Percentiles rank a stretch among this genome's conserved stretches.
These are phyloP conservation scores for Agrilus cyanescens DNA, from an alignment of 2,888 invertebrate genomes.

Conservation along the genomic window DNA sequence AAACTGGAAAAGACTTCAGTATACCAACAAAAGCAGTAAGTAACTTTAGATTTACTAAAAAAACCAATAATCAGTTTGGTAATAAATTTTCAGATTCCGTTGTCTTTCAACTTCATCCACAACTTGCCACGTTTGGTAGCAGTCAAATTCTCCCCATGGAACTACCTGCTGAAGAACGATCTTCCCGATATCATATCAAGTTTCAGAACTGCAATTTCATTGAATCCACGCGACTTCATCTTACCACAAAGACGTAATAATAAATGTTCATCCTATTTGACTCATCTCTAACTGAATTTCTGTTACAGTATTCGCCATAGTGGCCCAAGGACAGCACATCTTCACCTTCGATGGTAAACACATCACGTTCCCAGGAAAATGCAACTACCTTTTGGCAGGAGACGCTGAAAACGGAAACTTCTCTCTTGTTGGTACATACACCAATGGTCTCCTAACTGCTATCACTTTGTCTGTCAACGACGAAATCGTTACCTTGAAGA, in stretches of 20 bases:
- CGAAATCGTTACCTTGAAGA: slow-evolving; percentile 43
- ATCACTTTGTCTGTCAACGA: slow-evolving; percentile 58
- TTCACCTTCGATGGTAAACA: slow-evolving; percentile 82
- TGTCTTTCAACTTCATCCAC: slow-evolving; percentile 33
- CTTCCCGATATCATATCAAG: slow-evolving; percentile 40
- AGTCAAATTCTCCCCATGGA: slow-evolving; percentile 47
- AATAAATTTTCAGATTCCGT: slow-evolving; percentile 7
- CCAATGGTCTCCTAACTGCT: slow-evolving; percentile 54
- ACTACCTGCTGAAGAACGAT: slow-evolving; percentile 48
- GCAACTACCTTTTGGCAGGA: slow-evolving; percentile 73
- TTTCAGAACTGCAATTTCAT: slow-evolving; percentile 40
- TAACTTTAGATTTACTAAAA: neutral
- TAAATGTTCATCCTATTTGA: neutral
- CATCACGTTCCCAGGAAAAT: slow-evolving; percentile 66
- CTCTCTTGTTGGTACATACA: slow-evolving; percentile 61
- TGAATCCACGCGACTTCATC: slow-evolving; percentile 45
- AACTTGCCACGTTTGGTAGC: slow-evolving; percentile 45
- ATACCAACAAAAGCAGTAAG: slow-evolving; percentile 10
- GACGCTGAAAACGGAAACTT: slow-evolving; percentile 82
- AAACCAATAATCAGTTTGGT: neutral
- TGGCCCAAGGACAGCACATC: slow-evolving; percentile 72
- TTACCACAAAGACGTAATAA: slow-evolving; percentile 53
- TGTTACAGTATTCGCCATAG: slow-evolving; percentile 50
- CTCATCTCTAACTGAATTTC: slow-evolving; percentile 5
- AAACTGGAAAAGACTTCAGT: slow-evolving; percentile 32